Evolutionary conservation across 2,113 vertebrate species (phyloP), one percentile per base, ranked within the genome.

Genomic region (Chitala chitala): DNA sequence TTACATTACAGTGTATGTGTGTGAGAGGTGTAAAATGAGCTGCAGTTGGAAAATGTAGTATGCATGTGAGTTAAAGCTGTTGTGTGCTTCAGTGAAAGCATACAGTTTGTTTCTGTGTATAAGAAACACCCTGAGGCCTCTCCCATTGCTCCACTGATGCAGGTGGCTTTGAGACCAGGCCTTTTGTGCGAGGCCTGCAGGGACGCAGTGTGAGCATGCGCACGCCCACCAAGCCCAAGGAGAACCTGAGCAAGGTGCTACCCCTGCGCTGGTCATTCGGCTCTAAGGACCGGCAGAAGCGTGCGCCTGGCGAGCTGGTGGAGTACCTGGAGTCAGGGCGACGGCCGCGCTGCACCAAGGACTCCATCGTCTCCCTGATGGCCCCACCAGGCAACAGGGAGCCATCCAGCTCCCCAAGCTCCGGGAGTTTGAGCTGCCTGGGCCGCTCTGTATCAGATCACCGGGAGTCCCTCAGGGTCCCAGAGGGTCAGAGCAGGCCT

Each of bases 281-380:
- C 5, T 77, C 85, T 71, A 92, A 85, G 77, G 92, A 92, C 20
- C 91, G 88, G 9, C 61, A 84, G 0, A 85, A 84, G 6, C 82
- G 80, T 0, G 73, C 81, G 1, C 85, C 92, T 0, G 89, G 86
- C 0, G 93, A 93, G 79, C 84, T 96, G 78, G 92, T 96, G 54
- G 91, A 94, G 69, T 96, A 95, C 74, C 80, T 95, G 64, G 94
- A 98, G 76, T 96, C 94, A 0, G 92, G 93, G 15, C 90, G 93
- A 5, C 85, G 94, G 1, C 93, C 95, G 0, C 90, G 91, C 26
- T 91, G 92, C 77, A 94, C 93, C 12, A 93, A 90, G 74, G 92
- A 92, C 46, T 89, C 92, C 33, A 94, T 96, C n/a, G 80, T 94
- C 22, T 81, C 85, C 0, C 78, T 93, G 31, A 80, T 94, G 82